phyloP scores from a whole-genome alignment of 2,888 invertebrate species.

The Tetheella fluctuosa region DNA sequence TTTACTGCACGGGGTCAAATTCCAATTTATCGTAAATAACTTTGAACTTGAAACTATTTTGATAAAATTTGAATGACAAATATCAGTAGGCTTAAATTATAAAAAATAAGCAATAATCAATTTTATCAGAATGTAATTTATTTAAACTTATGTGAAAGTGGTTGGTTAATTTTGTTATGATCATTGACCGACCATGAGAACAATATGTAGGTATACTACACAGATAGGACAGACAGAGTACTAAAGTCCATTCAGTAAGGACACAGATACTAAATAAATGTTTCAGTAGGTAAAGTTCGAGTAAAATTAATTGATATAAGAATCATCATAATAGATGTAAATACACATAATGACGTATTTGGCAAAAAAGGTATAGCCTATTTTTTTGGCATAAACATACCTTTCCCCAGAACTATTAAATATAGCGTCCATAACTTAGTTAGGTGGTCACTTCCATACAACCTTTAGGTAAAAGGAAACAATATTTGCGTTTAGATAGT shows the following conservation, averaged over 20 bases:
- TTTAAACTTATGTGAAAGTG: neutral
- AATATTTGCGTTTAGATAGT: too few species aligned
- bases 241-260: neutral
- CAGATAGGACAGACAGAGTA: neutral
- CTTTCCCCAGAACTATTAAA: too few species aligned
- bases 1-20: slow-evolving; percentile 49
- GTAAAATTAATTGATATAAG: too few species aligned
- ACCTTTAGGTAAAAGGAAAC: too few species aligned
- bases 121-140: neutral
- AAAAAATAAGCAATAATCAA: neutral
- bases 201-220: neutral
- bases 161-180: neutral
- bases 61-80: neutral
- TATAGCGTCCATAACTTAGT: too few species aligned
- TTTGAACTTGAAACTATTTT: slow-evolving; percentile 13
- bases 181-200: neutral
- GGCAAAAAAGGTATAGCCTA: too few species aligned
- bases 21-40: slow-evolving; percentile 39
- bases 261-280: too few species aligned
- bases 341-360: too few species aligned
- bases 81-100: neutral
- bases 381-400: too few species aligned
- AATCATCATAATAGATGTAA: too few species aligned
- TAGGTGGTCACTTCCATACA: too few species aligned
- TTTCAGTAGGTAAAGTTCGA: too few species aligned